Evolutionary conservation across 2,797 vertebrate species (phyloP), one percentile per base, ranked within the genome.

Genomic region (Poliocrania exsul): DNA sequence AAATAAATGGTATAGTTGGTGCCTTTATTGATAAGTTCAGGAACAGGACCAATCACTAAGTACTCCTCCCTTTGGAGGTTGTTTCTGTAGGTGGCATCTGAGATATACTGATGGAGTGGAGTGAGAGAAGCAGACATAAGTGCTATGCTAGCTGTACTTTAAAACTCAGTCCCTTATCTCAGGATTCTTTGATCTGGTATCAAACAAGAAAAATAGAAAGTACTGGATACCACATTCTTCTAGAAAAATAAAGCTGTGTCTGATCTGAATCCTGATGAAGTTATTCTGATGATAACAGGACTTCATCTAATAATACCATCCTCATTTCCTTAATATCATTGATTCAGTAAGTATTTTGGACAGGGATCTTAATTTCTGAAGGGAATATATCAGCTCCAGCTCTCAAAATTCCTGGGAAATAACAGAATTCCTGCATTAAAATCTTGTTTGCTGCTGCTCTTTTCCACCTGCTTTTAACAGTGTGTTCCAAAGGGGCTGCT

Each of bases 401-500:
- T 57, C 58, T 65, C 10, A 29, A 72, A 79, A 73, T 16, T 91
- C 16, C 37, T 74, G 28, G 44, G 50, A 81, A 73, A 46, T 33
- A 81, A 29, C 7, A 53, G 15, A 85, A 79, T 57, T 58, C 23
- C 54, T 69, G 31, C 3, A 3, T n/a, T 35, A 66, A 88, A 89
- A 53, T 64, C 13, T 28, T 42, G 11, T 16, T 82, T 58, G 15
- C 49, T 82, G 58, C 29, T 1, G 1, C 29, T 61, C 31, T 64
- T 65, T 91, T 35, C 58, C 44, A 17, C 44, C 77, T 88, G 50
- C 5, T 87, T 90, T 81, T 98, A 97, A 90, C 92, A 97, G 97
- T 97, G 93, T 81, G 96, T 97, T 96, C 93, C 97, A 90, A 97
- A 96, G 87, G 96, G 97, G 95, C 85, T 98, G 44, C 97, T 97